A percentile compares a stretch with the other conserved stretches of the same genome.
These are phyloP conservation scores for Aphelinus atriplicis DNA, from an alignment of 1,140 invertebrate genomes.

Conservation along the genomic window DNA sequence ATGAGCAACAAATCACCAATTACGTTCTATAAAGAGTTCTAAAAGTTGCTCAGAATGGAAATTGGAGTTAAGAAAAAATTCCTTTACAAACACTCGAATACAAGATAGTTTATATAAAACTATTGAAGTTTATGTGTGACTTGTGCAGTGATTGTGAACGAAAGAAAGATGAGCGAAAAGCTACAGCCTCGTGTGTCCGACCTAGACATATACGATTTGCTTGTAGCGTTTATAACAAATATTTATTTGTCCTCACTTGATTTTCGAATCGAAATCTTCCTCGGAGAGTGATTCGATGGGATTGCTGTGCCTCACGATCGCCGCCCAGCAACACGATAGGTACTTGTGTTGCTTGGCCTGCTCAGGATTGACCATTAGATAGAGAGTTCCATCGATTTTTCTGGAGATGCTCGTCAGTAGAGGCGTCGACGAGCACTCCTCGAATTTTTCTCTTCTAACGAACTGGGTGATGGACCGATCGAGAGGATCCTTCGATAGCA, in stretches of 20 bases:
- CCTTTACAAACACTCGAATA: too few relatives aligned
- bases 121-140: too few relatives aligned
- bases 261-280: slow-evolving; percentile 60
- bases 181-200: too few relatives aligned
- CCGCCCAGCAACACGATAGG: slow-evolving; percentile 67
- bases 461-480: slow-evolving; percentile 71
- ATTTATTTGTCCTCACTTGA: slow-evolving; percentile 58
- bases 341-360: slow-evolving; percentile 50
- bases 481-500: slow-evolving; percentile 75
- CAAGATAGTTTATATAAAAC: too few relatives aligned
- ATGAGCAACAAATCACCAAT: too few relatives aligned
- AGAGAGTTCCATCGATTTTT: slow-evolving; percentile 51
- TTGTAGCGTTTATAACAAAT: not conserved
- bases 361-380: slow-evolving; percentile 52
- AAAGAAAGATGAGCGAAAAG: too few relatives aligned
- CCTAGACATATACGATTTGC: not conserved
- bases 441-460: slow-evolving; percentile 68
- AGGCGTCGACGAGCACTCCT: slow-evolving; percentile 66
- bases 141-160: too few relatives aligned
- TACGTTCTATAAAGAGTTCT: too few relatives aligned
- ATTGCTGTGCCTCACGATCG: slow-evolving; percentile 56
- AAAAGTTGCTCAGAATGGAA: too few relatives aligned
- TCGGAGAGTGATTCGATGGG: slow-evolving; percentile 42
- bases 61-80: too few relatives aligned
- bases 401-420: slow-evolving; percentile 64